Percentiles rank a stretch among this genome's conserved stretches.
Evolutionary conservation across 2,113 vertebrate genomes (phyloP).

Genomic region (Hippocampus mohnikei): DNA sequence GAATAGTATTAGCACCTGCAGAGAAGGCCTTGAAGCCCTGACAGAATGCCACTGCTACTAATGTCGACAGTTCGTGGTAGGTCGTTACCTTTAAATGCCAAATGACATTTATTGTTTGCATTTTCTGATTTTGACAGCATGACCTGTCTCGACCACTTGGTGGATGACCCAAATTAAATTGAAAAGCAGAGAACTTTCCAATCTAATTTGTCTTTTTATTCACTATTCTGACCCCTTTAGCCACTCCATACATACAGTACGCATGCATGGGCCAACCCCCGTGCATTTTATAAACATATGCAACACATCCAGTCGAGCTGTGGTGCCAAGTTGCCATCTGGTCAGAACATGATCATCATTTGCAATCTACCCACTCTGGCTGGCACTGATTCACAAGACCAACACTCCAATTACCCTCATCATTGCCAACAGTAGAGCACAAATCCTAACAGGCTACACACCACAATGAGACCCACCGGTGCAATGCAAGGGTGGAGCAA

Average conservation of each 20-base stretch:
- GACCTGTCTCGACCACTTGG: background rate
- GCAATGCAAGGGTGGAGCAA: constrained; percentile 43
- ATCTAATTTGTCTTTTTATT: constrained; percentile 15
- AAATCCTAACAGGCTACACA: constrained; percentile 39
- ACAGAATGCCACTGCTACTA: too few species aligned
- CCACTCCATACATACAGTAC: constrained; percentile 20
- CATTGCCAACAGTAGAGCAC: constrained; percentile 62
- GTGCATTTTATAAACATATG: constrained; percentile 19
- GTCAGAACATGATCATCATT: constrained; percentile 73
- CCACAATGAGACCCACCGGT: constrained; percentile 59
- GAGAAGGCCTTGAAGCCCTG: too few species aligned
- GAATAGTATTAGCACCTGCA: too few species aligned
- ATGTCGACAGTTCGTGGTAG: too few species aligned
- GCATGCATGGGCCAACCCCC: background rate
- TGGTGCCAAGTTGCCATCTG: constrained; percentile 68
- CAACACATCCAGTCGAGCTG: constrained; percentile 34
- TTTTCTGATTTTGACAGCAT: background rate
- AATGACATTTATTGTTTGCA: too few species aligned
- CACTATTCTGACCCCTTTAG: constrained; percentile 35
- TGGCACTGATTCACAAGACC: constrained; percentile 66
- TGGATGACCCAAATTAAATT: background rate
- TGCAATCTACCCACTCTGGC: constrained; percentile 70
- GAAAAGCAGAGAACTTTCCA: background rate
- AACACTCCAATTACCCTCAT: constrained; percentile 70
- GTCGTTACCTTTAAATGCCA: too few species aligned